phyloP scores from a whole-genome alignment of 2,888 invertebrate species.

The Tenthredo amoena region DNA sequence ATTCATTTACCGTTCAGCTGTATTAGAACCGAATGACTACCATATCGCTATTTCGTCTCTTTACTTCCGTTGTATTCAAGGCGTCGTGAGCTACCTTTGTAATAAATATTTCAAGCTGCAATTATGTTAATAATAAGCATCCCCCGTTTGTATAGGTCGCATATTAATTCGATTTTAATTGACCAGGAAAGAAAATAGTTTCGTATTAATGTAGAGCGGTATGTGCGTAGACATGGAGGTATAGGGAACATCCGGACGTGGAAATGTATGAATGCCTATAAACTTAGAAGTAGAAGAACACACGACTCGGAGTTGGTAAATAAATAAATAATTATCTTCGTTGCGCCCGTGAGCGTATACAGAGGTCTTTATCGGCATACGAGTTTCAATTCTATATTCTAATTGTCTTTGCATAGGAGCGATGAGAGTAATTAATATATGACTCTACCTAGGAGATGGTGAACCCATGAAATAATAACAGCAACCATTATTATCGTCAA shows the following conservation, averaged over 20 bases:
- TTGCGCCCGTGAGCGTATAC: not conserved
- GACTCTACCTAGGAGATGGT: not conserved
- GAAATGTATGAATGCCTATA: not conserved
- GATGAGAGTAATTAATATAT: conserved; percentile 36
- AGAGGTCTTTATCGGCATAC: conserved; percentile 8
- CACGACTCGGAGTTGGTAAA: not conserved
- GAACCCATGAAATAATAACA: conserved; percentile 15
- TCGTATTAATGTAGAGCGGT: not conserved
- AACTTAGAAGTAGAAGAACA: not conserved
- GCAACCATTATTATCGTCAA: not conserved
- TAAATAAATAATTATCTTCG: conserved; percentile 50
- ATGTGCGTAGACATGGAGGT: not conserved
- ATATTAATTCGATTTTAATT: conserved; percentile 73
- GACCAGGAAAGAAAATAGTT: conserved; percentile 66
- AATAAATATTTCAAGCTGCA: conserved; percentile 68
- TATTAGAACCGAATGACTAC: conserved; percentile 29
- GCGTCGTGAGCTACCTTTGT: not conserved
- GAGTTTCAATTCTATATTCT: not conserved
- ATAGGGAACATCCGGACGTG: not conserved
- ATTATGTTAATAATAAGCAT: conserved; percentile 67
- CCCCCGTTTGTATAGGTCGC: conserved; percentile 61
- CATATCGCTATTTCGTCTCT: not conserved
- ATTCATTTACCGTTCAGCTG: conserved; percentile 37
- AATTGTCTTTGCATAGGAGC: not conserved
- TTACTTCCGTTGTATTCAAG: not conserved